A percentile compares a stretch with the other conserved stretches of the same genome.
These are phyloP conservation scores for Habroteleia sp. DNA, from an alignment of 2,888 invertebrate genomes.

Conservation along the genomic window DNA sequence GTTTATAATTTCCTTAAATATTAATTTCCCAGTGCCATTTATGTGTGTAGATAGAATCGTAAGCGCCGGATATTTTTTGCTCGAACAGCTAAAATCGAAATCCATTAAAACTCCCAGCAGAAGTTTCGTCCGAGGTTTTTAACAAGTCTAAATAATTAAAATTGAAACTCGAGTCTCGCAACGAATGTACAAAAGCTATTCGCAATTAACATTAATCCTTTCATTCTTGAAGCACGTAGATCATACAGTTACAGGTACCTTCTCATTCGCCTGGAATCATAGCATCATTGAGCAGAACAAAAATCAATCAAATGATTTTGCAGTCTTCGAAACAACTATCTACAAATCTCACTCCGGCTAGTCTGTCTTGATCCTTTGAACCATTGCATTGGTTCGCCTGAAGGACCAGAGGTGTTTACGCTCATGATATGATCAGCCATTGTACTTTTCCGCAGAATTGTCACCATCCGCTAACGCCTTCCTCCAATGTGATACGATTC, in stretches of 20 bases:
- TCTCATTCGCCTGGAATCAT: constrained; percentile 14
- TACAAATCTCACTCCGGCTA: constrained; percentile 22
- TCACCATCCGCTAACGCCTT: constrained; percentile 17
- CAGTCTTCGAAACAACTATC: constrained; percentile 36
- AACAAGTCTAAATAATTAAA: no score
- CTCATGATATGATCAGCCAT: constrained; percentile 74
- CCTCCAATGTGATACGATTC: constrained; percentile 41
- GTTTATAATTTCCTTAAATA: no score
- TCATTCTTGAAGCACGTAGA: constrained; percentile 1
- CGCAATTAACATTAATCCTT: no score
- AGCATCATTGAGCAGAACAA: constrained; percentile 20
- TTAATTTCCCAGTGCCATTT: no score
- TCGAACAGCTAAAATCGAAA: no score
- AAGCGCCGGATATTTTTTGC: no score
- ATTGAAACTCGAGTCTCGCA: no score
- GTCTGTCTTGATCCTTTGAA: no score
- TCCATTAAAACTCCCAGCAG: no score
- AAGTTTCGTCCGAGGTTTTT: no score
- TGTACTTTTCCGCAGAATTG: constrained; percentile 65
- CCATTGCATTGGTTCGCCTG: constrained; percentile 34
- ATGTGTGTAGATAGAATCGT: no score
- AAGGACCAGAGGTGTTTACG: constrained; percentile 68
- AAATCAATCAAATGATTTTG: constrained; percentile 14
- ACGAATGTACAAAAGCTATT: no score
- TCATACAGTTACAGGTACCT: constrained; percentile 24